These are phyloP conservation scores for Achlya flavicornis DNA, from an alignment of 2,888 invertebrate genomes.

Conservation along the genomic window DNA sequence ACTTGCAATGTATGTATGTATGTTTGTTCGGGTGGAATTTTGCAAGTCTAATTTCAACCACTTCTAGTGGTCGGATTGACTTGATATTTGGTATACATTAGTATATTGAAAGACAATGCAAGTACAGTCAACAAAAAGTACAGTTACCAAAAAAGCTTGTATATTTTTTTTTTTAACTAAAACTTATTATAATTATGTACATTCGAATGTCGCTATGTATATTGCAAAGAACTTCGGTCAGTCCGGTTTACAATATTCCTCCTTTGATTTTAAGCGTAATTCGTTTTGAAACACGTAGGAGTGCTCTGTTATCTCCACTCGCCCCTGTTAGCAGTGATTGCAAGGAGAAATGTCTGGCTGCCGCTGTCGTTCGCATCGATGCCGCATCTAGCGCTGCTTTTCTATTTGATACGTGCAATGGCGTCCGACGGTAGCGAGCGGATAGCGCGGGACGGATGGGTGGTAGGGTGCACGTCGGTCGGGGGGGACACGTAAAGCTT, in stretches of 20 bases:
- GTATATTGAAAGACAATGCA: no score
- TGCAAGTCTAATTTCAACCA: no score
- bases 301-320: conserved; percentile 33
- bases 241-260: neutral
- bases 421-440: conserved; percentile 51
- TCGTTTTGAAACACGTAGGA: conserved; percentile 48
- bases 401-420: conserved; percentile 49
- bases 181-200: no score
- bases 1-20: no score
- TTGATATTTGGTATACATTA: no score
- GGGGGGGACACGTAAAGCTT: conserved; percentile 53
- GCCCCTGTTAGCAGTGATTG: conserved; percentile 53
- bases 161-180: no score
- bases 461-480: conserved; percentile 47
- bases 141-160: no score
- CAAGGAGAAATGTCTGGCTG: conserved; percentile 37
- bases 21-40: no score
- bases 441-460: conserved; percentile 43
- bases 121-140: no score
- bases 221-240: neutral
- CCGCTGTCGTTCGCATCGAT: conserved; percentile 47
- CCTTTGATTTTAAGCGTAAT: neutral
- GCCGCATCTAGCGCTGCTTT: conserved; percentile 60
- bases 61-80: no score
- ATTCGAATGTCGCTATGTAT: neutral